These are phyloP conservation scores for Clepsis dumicolana DNA, from an alignment of 2,888 invertebrate species.

Conservation along the genomic window DNA sequence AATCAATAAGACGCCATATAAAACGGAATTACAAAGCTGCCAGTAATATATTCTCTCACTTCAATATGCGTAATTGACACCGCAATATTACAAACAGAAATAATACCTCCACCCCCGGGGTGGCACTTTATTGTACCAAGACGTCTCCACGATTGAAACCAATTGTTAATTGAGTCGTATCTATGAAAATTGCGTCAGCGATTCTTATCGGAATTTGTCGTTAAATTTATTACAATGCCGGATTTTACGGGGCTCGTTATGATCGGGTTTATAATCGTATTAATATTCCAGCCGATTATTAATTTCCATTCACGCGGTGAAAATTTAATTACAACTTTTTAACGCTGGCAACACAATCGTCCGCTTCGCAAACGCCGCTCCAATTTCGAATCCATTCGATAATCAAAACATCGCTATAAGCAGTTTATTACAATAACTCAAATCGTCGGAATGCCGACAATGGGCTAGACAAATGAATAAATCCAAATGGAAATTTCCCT, in stretches of 20 bases:
- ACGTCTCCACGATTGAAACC: slow-evolving; percentile 85
- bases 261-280: slow-evolving; percentile 59
- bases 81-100: slow-evolving; percentile 86
- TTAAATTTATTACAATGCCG: slow-evolving; percentile 74
- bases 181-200: slow-evolving; percentile 84
- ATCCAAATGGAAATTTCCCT: slow-evolving; percentile 85
- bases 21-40: slow-evolving; percentile 41
- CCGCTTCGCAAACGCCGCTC: slow-evolving; percentile 3
- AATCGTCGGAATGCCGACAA: slow-evolving; percentile 73
- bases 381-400: slow-evolving; percentile 30
- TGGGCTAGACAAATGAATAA: slow-evolving; percentile 85
- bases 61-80: slow-evolving; percentile 86
- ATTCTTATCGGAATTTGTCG: slow-evolving; percentile 83
- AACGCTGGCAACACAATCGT: slow-evolving; percentile 16
- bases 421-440: slow-evolving; percentile 64
- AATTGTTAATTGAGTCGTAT: slow-evolving; percentile 86
- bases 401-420: slow-evolving; percentile 39
- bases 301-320: slow-evolving; percentile 43
- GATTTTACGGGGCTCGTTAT: slow-evolving; percentile 52
- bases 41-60: slow-evolving; percentile 64
- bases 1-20: slow-evolving; percentile 42
- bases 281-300: slow-evolving; percentile 50
- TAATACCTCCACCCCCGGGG: slow-evolving; percentile 73
- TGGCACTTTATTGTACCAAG: slow-evolving; percentile 81
- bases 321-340: slow-evolving; percentile 48